Evolutionary conservation across 1,140 invertebrate genomes (phyloP).

Genomic region (Lethocerus indicus): DNA sequence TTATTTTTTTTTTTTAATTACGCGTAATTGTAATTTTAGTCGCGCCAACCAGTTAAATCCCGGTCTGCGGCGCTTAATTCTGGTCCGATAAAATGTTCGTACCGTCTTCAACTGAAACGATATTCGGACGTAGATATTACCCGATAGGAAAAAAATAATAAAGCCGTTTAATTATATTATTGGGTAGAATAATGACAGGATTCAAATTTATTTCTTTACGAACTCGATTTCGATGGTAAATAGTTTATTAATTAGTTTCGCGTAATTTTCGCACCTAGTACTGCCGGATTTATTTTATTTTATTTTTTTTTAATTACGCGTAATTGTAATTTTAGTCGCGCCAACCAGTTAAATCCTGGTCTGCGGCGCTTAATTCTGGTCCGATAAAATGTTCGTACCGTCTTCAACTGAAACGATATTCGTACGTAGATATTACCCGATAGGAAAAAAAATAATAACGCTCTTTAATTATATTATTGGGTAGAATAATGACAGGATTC

Average conservation of each 20-base stretch:
- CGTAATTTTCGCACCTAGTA: too few relatives aligned
- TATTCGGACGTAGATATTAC: background rate
- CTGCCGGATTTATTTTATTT: too few relatives aligned
- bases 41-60: too few relatives aligned
- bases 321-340: background rate
- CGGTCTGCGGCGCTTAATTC: too few relatives aligned
- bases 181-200: too few relatives aligned
- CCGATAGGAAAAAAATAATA: background rate
- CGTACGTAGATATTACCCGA: background rate
- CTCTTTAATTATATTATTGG: too few relatives aligned
- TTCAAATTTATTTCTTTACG: too few relatives aligned
- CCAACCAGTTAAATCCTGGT: too few relatives aligned
- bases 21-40: background rate
- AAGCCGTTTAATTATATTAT: too few relatives aligned
- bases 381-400: background rate
- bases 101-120: background rate
- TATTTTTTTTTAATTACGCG: background rate
- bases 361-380: too few relatives aligned
- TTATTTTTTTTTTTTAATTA: background rate
- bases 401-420: background rate
- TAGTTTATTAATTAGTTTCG: constrained; percentile 1
- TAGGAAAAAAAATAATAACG: background rate
- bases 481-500: too few relatives aligned
- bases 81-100: background rate
- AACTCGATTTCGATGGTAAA: constrained; percentile 18